Percentiles rank a stretch among this genome's conserved stretches.
Conservation (phyloP, 30 jellyfish, hydroid and myxozoan genomes). For the Hydra vulgaris region DNA sequence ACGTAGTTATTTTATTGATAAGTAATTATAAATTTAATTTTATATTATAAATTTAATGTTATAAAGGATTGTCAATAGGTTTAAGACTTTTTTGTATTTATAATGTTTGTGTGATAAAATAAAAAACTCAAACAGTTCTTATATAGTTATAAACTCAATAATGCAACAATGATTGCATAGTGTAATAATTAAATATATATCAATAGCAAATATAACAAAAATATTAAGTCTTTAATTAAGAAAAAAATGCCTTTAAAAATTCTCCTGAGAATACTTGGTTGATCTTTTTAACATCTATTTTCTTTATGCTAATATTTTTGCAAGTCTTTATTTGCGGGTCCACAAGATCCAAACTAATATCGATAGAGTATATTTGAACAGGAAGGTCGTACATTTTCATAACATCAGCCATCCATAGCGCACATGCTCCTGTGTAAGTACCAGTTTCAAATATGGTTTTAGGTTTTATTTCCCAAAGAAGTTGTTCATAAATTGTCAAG, state of each 20-base stretch:
- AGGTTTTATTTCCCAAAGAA: slow-evolving; percentile 60
- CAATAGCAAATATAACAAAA: no score
- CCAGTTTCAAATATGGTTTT: slow-evolving; percentile 59
- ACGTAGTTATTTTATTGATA: no score
- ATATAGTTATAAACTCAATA: no score
- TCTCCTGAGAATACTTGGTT: slow-evolving; percentile 34
- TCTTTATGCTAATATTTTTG: slow-evolving; percentile 15
- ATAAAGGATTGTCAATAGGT: no score
- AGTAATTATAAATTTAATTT: no score
- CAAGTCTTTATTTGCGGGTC: slow-evolving; percentile 18
- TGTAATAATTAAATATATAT: no score
- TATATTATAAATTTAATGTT: no score
- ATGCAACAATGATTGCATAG: no score
- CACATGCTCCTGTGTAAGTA: slow-evolving; percentile 84
- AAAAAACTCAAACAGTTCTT: no score
- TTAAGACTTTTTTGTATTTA: no score
- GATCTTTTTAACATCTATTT: slow-evolving; percentile 42
- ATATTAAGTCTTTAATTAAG: no score
- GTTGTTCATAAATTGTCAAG: slow-evolving; percentile 51
- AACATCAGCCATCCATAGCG: slow-evolving; percentile 83
- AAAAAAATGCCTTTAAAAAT: slow-evolving; percentile 34
- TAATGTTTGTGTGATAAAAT: no score
- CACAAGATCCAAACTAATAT: slow-evolving; percentile 32
- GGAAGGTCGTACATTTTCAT: slow-evolving; percentile 26
- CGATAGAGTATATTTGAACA: slow-evolving; percentile 46